These are phyloP conservation scores for Willowsia nigromaculata DNA, from an alignment of 2,888 invertebrate genomes.

Conservation along the genomic window DNA sequence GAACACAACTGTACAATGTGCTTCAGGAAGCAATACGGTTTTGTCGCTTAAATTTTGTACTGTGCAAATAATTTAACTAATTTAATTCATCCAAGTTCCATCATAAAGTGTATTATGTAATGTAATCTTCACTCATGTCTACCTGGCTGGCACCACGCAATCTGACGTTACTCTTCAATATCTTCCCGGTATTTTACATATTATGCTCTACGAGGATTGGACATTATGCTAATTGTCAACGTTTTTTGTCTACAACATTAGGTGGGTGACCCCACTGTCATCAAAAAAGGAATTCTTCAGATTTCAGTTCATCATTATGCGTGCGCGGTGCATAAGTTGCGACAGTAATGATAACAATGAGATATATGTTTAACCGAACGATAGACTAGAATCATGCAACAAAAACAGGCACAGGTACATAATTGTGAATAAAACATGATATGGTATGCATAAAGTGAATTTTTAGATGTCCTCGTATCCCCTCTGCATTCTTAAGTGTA, in stretches of 20 bases:
- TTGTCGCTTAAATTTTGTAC: too few species aligned
- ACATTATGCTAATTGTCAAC: not conserved
- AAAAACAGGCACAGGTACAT: not conserved
- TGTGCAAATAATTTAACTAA: too few species aligned
- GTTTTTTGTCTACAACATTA: not conserved
- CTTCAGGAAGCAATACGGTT: too few species aligned
- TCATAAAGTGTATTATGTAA: too few species aligned
- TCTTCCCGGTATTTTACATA: not conserved
- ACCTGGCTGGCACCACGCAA: not conserved
- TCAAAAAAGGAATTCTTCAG: slow-evolving; percentile 20
- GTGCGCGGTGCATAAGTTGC: slow-evolving; percentile 6
- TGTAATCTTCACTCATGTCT: not conserved
- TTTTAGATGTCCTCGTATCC: too few species aligned
- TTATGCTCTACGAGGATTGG: not conserved
- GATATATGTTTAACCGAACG: not conserved
- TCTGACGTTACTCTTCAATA: not conserved
- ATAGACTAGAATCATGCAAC: not conserved
- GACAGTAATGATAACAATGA: not conserved
- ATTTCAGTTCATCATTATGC: not conserved
- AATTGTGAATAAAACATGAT: too few species aligned
- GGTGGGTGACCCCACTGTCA: slow-evolving; percentile 6
- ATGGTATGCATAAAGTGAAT: too few species aligned
- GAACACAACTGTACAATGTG: too few species aligned
- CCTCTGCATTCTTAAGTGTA: slow-evolving; percentile 9
- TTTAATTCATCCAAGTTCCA: too few species aligned